These are phyloP conservation scores for Drosophila paulistorum DNA, from an alignment of 1,140 invertebrate genomes.

Conservation along the genomic window DNA sequence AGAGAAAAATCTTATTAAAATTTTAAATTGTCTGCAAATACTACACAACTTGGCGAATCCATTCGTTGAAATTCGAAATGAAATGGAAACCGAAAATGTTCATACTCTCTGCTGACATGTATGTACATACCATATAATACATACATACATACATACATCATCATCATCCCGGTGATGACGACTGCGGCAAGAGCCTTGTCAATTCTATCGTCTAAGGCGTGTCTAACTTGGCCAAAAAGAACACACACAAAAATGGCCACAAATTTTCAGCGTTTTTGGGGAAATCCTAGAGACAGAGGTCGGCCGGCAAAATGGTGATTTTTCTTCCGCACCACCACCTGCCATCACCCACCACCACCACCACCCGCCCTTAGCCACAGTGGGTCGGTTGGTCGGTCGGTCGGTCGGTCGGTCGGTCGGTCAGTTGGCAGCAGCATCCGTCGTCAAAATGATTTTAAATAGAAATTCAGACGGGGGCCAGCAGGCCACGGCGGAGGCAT, in stretches of 20 bases:
- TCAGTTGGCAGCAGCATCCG: slow-evolving; percentile 34
- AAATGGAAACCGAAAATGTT: slow-evolving; percentile 69
- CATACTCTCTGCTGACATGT: not conserved
- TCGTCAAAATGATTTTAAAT: slow-evolving; percentile 70
- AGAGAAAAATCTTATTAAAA: slow-evolving; percentile 67
- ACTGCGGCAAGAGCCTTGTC: slow-evolving; percentile 48
- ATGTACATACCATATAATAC: not conserved
- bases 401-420: not conserved
- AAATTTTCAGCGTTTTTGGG: slow-evolving; percentile 54
- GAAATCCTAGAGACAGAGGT: slow-evolving; percentile 64
- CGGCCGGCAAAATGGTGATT: not conserved
- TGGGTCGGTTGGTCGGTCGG: slow-evolving; percentile 20
- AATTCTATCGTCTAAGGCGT: slow-evolving; percentile 62
- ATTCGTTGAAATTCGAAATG: slow-evolving; percentile 47
- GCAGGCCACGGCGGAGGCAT: slow-evolving; percentile 7
- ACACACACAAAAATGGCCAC: slow-evolving; percentile 60
- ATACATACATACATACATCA: not conserved
- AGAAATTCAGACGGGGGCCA: slow-evolving; percentile 39
- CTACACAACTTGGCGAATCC: slow-evolving; percentile 41
- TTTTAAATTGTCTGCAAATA: slow-evolving; percentile 76
- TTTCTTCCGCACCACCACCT: no score
- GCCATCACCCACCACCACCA: not conserved
- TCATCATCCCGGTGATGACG: slow-evolving; percentile 30
- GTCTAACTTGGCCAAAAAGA: slow-evolving; percentile 58
- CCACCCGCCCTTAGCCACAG: not conserved